These are phyloP conservation scores for Dryococelus australis DNA, from an alignment of 2,888 invertebrate genomes.

Conservation along the genomic window DNA sequence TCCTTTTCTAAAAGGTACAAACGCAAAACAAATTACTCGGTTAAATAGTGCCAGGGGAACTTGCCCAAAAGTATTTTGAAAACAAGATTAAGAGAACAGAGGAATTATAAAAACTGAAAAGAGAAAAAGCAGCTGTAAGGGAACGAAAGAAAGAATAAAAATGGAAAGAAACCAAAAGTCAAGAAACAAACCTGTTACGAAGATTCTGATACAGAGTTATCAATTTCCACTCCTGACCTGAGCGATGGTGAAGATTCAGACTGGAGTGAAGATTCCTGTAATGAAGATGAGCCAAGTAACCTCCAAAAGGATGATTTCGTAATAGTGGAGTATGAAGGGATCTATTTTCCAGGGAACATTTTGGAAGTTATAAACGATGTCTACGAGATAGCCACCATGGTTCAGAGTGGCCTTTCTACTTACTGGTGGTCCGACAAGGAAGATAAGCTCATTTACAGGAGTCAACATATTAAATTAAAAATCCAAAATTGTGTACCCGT, in stretches of 20 bases:
- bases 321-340: constrained; percentile 9
- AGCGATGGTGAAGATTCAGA: constrained; percentile 3
- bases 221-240: not conserved
- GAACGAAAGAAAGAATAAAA: not conserved
- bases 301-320: not conserved
- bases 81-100: not conserved
- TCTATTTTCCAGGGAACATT: not conserved
- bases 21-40: not conserved
- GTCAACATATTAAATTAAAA: not conserved
- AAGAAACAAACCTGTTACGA: not conserved
- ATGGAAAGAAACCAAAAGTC: not conserved
- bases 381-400: not conserved
- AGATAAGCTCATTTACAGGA: not conserved
- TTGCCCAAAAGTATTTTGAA: not conserved
- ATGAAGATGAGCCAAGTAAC: not conserved
- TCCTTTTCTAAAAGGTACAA: no score
- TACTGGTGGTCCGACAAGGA: not conserved
- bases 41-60: not conserved
- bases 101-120: not conserved
- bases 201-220: constrained; percentile 1
- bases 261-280: not conserved
- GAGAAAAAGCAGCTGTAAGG: not conserved
- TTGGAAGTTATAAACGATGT: not conserved
- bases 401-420: not conserved
- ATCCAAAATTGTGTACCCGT: not conserved